Evolutionary conservation across 53 echinoderm and acorn worm genomes (phyloP).

Genomic region (Actinopyga echinites): DNA sequence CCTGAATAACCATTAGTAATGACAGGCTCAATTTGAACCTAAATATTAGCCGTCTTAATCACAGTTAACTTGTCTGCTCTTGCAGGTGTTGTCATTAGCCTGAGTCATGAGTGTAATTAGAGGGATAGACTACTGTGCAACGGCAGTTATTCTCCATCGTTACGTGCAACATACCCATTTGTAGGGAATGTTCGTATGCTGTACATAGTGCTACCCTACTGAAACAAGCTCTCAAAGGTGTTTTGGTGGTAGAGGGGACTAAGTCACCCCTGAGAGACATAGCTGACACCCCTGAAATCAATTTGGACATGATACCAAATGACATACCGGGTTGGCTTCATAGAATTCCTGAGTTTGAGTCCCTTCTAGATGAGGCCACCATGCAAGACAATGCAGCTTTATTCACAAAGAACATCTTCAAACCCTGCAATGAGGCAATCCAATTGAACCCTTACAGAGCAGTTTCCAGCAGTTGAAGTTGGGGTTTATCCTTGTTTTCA

Average conservation of each 20-base stretch:
- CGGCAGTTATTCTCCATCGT: no score
- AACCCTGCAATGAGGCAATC: constrained; percentile 4
- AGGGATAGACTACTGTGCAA: no score
- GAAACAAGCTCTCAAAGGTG: constrained; percentile 8
- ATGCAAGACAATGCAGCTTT: constrained; percentile 1
- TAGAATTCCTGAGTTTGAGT: not conserved
- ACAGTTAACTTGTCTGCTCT: no score
- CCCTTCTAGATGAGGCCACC: not conserved
- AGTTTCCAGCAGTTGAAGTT: constrained; percentile 34
- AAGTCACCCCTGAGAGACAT: constrained; percentile 5
- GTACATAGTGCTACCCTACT: constrained; percentile 14
- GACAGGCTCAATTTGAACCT: no score
- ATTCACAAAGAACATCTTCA: not conserved
- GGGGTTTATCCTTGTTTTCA: not conserved
- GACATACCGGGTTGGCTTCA: not conserved
- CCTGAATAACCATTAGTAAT: no score
- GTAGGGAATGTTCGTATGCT: constrained; percentile 8
- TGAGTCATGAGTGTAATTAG: no score
- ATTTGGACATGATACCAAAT: not conserved
- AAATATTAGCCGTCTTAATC: no score
- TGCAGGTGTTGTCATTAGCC: no score
- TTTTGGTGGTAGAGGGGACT: constrained; percentile 30
- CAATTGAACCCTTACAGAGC: not conserved
- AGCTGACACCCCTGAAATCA: not conserved
- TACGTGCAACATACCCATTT: no score